Evolutionary conservation across 2,888 invertebrate species (phyloP).

Genomic region (Synergus itoensis): DNA sequence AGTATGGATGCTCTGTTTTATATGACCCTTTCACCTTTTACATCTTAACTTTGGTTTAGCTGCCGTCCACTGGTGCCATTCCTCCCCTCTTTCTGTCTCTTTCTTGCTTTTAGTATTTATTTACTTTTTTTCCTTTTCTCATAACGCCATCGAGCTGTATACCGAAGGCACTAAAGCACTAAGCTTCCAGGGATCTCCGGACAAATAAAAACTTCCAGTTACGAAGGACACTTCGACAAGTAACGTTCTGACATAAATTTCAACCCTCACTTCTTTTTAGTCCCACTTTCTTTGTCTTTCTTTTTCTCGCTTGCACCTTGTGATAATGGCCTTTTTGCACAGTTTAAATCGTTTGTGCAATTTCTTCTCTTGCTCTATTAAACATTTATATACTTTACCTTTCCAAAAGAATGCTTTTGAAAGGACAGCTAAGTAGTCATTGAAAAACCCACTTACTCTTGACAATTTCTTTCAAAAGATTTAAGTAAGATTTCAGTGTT

Average conservation of each 20-base stretch:
- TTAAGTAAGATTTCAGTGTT: too few species aligned
- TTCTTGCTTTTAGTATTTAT: constrained; percentile 44
- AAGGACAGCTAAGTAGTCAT: background rate
- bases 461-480: background rate
- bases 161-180: constrained; percentile 53
- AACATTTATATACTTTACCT: constrained; percentile 34
- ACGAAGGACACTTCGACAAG: constrained; percentile 55
- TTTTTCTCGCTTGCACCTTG: constrained; percentile 13
- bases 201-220: constrained; percentile 60
- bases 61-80: background rate
- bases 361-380: constrained; percentile 17
- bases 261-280: constrained; percentile 51
- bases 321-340: constrained; percentile 30
- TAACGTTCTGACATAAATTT: constrained; percentile 61
- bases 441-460: background rate
- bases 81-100: constrained; percentile 52
- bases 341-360: constrained; percentile 22
- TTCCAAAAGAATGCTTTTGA: constrained; percentile 25
- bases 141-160: constrained; percentile 54
- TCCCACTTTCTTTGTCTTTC: constrained; percentile 42
- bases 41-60: constrained; percentile 3
- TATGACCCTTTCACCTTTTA: background rate
- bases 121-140: constrained; percentile 9
- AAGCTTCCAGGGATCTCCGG: constrained; percentile 56
- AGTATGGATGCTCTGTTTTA: background rate